Conservation (phyloP, 1,140 invertebrate species). For the Caenorhabditis briggsae region DNA sequence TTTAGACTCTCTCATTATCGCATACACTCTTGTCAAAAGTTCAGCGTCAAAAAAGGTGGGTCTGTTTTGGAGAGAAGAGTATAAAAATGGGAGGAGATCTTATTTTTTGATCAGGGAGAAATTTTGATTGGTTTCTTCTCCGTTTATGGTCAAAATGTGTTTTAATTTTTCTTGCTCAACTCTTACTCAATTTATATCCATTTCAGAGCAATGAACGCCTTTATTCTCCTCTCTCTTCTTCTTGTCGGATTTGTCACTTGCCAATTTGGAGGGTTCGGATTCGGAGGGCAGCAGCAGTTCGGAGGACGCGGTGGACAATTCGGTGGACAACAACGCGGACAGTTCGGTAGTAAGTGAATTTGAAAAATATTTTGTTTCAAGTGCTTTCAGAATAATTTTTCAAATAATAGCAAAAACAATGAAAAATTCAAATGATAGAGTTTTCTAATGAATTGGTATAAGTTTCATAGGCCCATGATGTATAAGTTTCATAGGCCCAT, state of each 20-base stretch:
- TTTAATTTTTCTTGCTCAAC: too few relatives aligned
- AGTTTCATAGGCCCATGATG: too few relatives aligned
- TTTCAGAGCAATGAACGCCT: not conserved
- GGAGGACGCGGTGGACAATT: conserved; percentile 8
- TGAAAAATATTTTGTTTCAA: not conserved
- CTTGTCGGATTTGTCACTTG: conserved; percentile 2
- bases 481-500: too few relatives aligned
- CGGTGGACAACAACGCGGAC: conserved; percentile 3
- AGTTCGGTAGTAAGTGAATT: not conserved
- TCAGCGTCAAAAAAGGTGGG: conserved; percentile 26
- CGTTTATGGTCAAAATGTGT: too few relatives aligned
- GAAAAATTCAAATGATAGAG: too few relatives aligned
- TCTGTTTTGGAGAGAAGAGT: not conserved
- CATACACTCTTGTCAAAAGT: not conserved
- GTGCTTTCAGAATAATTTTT: too few relatives aligned
- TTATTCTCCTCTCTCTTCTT: not conserved
- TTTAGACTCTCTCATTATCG: not conserved
- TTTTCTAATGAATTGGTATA: too few relatives aligned
- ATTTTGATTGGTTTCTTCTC: too few relatives aligned
- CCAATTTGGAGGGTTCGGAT: conserved; percentile 24
- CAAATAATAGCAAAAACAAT: too few relatives aligned
- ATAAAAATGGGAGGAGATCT: not conserved
- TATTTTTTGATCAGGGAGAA: not conserved
- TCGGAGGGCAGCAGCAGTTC: conserved; percentile 1
- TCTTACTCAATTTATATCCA: too few relatives aligned